Evolutionary conservation across 2,888 invertebrate species (phyloP), one percentile per base, ranked within the genome.

Genomic region (Sialis fuliginosa): DNA sequence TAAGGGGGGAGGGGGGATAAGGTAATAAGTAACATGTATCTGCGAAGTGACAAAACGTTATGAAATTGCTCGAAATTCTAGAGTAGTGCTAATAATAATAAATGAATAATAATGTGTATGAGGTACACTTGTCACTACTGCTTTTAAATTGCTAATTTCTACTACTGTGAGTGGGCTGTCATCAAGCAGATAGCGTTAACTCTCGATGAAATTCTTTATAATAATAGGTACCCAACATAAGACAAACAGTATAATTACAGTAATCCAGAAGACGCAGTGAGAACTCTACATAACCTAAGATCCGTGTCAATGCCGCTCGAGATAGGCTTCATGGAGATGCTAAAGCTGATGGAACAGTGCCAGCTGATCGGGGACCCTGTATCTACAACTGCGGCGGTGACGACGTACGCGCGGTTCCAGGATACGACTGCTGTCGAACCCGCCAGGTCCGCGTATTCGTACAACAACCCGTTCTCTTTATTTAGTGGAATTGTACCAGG

Each of bases 401-500:
- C 13, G 6, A 35, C 10, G 9, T n/a, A 35, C 35, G 22, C 22
- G 4, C 44, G n/a, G 32, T 39, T 10, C 33, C 35, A 13, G 53
- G 65, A 66, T 37, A 61, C 62, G n/a, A 64, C 67, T 53, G 66
- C 65, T 0, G 65, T 71, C 2, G 51, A 54, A 31, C 35, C 42
- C 35, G n/a, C 33, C 6, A 53, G 59, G 44, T 62, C 74, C 51
- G 71, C 74, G 52, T 22, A 22, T 4, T 22, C 22, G 2, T 72
- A 70, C 1, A 76, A 77, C 53, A 82, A 76, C 59, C 80, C 81
- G 6, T 69, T 82, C 34, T 77, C 81, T 1, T 60, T 87, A 51
- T 67, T 87, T 43, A 83, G 79, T 58, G 87, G 87, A 34, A 86
- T 88, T 52, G 73, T 87, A 59, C 88, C 88, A 65, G 88, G 88